Base-by-base conservation (phyloP, 2,888 invertebrate species). In the Keiferia lycopersicella region DNA sequence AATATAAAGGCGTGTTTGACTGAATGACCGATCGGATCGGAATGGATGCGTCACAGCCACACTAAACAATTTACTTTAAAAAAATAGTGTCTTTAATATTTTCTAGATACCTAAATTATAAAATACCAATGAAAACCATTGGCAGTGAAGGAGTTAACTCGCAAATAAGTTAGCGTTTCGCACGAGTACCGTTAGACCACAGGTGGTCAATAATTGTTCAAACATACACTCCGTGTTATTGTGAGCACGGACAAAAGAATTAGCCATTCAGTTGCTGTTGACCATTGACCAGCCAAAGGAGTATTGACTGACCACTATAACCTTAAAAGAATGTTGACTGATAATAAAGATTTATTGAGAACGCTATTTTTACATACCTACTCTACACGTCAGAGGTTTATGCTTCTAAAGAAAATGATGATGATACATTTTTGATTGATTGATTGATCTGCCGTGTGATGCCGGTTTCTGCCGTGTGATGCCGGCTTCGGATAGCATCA, bases 111-210 rank as follows among this genome's bases (percentile, higher is more conserved):
- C n/a, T n/a, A n/a, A n/a, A n/a, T n/a, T n/a, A n/a, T n/a, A n/a
- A n/a, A n/a, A n/a, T n/a, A 41, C n/a, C 41, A 41, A n/a, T 14
- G 41, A 41, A 14, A 14, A 14, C n/a, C 3, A n/a, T 1, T 14
- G 14, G 45, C 4, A 45, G 45, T 16, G 16, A 16, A 45, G 16
- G 45, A 16, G 45, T 45, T 16, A 38, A 57, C 45, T 56, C 57
- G 63, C 57, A 63, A 63, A 63, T 63, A 45, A 63, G 63, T 56
- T 48, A 48, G 57, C 63, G 57, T 57, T 57, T 56, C 45, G 56
- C 57, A 16, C 26, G 56, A 26, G 45, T 63, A 45, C 63, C 63
- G 63, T 63, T 63, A 57, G 2, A 6, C 10, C 41, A 58, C 38
- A 7, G 14, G n/a, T 16, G 57, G 57, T n/a, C 57, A 34, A 34